A percentile compares a stretch with the other conserved stretches of the same genome.
phyloP scores from a whole-genome alignment of 2,888 invertebrate species.

The Embidobia sp. region DNA sequence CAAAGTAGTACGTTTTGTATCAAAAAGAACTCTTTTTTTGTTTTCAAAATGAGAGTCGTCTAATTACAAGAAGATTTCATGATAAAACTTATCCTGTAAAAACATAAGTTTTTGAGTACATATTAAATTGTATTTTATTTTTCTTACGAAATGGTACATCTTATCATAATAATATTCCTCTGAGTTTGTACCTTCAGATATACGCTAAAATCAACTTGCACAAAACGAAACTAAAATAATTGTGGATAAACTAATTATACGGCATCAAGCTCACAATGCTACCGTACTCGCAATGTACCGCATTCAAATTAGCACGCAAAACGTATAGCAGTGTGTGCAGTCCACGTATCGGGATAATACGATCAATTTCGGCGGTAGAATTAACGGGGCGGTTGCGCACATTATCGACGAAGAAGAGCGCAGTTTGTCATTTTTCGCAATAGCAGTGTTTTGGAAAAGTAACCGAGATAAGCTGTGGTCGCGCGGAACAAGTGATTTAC shows the following conservation, averaged over 20 bases:
- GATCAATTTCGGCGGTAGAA: conserved; percentile 70
- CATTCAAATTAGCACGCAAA: conserved; percentile 67
- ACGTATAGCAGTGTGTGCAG: conserved; percentile 31
- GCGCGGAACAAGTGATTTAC: conserved; percentile 38
- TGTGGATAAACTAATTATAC: conserved; percentile 60
- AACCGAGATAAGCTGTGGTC: conserved; percentile 10
- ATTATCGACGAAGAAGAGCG: conserved; percentile 22
- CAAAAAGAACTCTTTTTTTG: no score
- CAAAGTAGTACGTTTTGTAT: no score
- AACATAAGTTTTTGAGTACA: no score
- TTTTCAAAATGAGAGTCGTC: no score
- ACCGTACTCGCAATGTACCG: conserved; percentile 64
- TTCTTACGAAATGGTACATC: no score
- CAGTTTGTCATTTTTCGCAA: conserved; percentile 20
- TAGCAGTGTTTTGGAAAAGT: conserved; percentile 3
- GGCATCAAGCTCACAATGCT: no score
- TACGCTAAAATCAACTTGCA: conserved; percentile 47
- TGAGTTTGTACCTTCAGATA: conserved; percentile 15
- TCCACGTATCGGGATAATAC: conserved; percentile 70
- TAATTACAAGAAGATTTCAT: no score
- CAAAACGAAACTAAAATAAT: conserved; percentile 68
- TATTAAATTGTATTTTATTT: no score
- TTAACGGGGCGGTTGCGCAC: conserved; percentile 57
- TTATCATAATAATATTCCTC: no score
- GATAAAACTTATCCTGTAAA: no score